phyloP scores from a whole-genome alignment of 2,113 vertebrate genomes.

The Tenebrosternarchus preto region DNA sequence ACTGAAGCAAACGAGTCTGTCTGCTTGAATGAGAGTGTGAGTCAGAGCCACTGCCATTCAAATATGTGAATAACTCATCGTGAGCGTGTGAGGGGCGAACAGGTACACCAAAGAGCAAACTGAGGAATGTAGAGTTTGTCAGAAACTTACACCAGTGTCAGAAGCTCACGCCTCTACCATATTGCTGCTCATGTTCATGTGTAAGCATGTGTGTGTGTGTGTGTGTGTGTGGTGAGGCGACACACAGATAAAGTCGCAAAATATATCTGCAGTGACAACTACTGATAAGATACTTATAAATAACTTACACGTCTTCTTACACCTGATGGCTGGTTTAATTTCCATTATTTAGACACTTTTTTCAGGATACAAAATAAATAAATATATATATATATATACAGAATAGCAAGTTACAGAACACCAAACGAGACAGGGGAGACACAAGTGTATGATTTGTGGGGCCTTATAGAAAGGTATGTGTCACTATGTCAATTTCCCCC shows the following conservation, averaged over 20 bases:
- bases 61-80: not conserved
- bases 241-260: constrained; percentile 65
- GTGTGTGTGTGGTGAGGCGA: constrained; percentile 24
- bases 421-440: not conserved
- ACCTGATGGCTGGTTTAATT: constrained; percentile 35
- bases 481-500: constrained; percentile 34
- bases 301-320: constrained; percentile 53
- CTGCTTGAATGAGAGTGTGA: not conserved
- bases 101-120: not conserved
- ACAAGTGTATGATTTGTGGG: constrained; percentile 6
- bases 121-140: constrained; percentile 16
- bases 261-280: constrained; percentile 64
- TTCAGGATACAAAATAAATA: constrained; percentile 37
- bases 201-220: constrained; percentile 14
- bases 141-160: constrained; percentile 17
- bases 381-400: constrained; percentile 27
- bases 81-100: not conserved
- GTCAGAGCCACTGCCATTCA: not conserved
- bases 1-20: constrained; percentile 20
- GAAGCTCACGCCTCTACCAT: constrained; percentile 20
- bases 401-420: constrained; percentile 14
- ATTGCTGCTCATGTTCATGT: constrained; percentile 5
- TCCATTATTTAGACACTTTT: constrained; percentile 10
- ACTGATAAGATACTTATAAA: constrained; percentile 68
- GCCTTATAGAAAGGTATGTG: not conserved